Conservation (phyloP, 2,888 invertebrate species). For the Molorchus minor region DNA sequence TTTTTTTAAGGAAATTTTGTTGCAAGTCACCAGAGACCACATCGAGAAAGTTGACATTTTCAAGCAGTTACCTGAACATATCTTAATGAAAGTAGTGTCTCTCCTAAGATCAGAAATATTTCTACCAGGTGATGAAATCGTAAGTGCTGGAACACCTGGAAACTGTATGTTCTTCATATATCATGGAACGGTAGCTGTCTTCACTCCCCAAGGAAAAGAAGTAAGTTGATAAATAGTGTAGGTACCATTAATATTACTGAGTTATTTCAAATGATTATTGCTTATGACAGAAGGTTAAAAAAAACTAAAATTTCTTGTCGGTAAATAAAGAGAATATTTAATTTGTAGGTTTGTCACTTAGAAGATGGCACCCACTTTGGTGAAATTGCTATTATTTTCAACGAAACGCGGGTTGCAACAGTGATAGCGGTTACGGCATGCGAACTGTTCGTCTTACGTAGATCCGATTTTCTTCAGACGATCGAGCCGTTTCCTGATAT, state of each 20-base stretch:
- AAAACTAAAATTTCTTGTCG: too few relatives aligned
- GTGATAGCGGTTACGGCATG: constrained; percentile 63
- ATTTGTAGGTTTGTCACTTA: constrained; percentile 61
- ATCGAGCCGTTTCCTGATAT: constrained; percentile 59
- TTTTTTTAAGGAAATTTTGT: constrained; percentile 54
- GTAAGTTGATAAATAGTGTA: background rate
- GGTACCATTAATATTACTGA: background rate
- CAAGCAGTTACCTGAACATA: constrained; percentile 39
- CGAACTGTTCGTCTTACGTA: constrained; percentile 59
- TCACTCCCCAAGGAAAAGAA: constrained; percentile 59
- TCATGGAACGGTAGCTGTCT: constrained; percentile 63
- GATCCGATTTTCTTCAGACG: constrained; percentile 58
- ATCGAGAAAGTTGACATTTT: constrained; percentile 59
- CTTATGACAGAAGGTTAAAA: too few relatives aligned
- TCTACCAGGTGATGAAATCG: constrained; percentile 59
- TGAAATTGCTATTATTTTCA: constrained; percentile 62
- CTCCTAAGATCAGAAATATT: constrained; percentile 53
- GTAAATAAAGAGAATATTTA: too few relatives aligned
- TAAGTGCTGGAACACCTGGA: constrained; percentile 56
- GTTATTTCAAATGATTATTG: background rate
- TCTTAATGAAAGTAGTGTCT: constrained; percentile 10
- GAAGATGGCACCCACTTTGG: constrained; percentile 64
- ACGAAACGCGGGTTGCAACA: constrained; percentile 58
- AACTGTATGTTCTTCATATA: constrained; percentile 60
- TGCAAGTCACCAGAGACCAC: constrained; percentile 56